These are phyloP conservation scores for Hypomecis punctinalis DNA, from an alignment of 2,888 invertebrate genomes.

Conservation along the genomic window DNA sequence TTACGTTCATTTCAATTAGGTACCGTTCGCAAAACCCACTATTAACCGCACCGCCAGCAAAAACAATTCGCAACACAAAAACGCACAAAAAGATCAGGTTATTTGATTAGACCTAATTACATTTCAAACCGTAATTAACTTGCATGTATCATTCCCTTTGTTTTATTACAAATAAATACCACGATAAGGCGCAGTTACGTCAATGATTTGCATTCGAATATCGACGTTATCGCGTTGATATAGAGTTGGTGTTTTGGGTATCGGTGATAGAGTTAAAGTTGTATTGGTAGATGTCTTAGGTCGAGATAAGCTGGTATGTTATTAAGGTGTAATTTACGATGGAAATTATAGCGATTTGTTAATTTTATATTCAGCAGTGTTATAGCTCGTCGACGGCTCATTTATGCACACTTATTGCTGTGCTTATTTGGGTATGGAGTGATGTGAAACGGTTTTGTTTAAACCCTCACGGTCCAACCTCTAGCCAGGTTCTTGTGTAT, in stretches of 20 bases:
- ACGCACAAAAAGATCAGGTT: constrained; percentile 75
- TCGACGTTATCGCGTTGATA: constrained; percentile 45
- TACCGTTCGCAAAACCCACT: constrained; percentile 46
- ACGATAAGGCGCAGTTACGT: constrained; percentile 40
- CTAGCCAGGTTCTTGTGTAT: too few relatives aligned
- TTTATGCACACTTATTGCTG: constrained; percentile 50
- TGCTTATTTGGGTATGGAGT: constrained; percentile 27
- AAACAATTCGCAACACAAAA: constrained; percentile 63
- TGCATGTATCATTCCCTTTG: constrained; percentile 80
- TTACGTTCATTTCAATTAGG: constrained; percentile 57
- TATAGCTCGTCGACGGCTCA: constrained; percentile 59
- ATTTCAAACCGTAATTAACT: constrained; percentile 81
- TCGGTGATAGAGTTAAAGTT: constrained; percentile 33
- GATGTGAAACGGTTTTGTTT: too few relatives aligned
- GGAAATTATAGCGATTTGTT: constrained; percentile 81
- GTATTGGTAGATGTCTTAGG: constrained; percentile 70
- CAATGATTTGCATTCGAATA: constrained; percentile 41
- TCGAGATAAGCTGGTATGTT: constrained; percentile 76
- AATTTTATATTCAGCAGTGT: constrained; percentile 73
- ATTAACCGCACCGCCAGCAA: constrained; percentile 55
- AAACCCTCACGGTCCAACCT: too few relatives aligned
- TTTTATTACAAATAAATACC: constrained; percentile 72
- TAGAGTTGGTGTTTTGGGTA: constrained; percentile 40
- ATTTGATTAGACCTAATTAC: constrained; percentile 83
- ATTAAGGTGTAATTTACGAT: constrained; percentile 80